These are phyloP conservation scores for Glaucopsyche alexis DNA, from an alignment of 2,888 invertebrate genomes.

Conservation along the genomic window DNA sequence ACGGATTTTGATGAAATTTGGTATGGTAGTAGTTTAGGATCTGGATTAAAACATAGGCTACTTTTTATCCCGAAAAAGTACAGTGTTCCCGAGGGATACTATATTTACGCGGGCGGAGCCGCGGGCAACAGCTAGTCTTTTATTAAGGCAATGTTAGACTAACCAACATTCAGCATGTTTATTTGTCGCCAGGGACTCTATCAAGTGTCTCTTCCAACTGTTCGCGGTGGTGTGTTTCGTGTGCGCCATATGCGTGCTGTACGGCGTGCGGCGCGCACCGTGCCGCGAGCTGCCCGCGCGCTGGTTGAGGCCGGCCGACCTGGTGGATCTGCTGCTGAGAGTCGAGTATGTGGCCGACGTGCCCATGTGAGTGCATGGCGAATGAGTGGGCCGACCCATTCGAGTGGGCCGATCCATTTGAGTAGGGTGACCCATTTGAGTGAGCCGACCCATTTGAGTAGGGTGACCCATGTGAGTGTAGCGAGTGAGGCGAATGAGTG, in stretches of 20 bases:
- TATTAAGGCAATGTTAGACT: too few relatives aligned
- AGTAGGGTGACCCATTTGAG: not conserved
- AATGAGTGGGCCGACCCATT: not conserved
- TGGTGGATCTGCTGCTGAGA: conserved; percentile 62
- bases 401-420: not conserved
- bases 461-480: not conserved
- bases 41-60: too few relatives aligned
- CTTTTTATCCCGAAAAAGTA: too few relatives aligned
- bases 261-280: conserved; percentile 48
- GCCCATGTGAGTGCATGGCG: conserved; percentile 55
- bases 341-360: conserved; percentile 71
- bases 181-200: conserved; percentile 64
- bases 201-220: conserved; percentile 66
- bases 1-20: too few relatives aligned
- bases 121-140: too few relatives aligned
- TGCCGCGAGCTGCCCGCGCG: conserved; percentile 57
- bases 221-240: conserved; percentile 68
- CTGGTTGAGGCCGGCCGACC: conserved; percentile 64
- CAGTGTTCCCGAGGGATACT: too few relatives aligned
- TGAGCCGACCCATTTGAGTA: not conserved
- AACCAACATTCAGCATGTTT: not conserved
- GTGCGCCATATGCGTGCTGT: conserved; percentile 55
- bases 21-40: too few relatives aligned
- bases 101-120: too few relatives aligned
- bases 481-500: too few relatives aligned